Conservation (phyloP, 2,888 invertebrate genomes). For the Agrochola lota region DNA sequence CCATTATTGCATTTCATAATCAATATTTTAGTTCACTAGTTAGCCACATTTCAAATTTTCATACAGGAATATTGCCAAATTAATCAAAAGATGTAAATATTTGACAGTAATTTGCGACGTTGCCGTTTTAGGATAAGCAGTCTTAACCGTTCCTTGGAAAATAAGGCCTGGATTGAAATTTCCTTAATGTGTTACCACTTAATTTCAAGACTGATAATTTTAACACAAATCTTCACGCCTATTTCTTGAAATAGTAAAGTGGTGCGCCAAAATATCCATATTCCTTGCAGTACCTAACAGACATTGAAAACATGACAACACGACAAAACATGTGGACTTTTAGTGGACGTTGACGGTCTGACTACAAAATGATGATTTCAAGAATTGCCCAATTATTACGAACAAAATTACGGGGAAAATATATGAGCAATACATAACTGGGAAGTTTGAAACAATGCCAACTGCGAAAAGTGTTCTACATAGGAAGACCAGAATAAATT, state of each 20-base stretch:
- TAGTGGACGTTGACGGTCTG: neutral
- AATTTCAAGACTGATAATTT: too few relatives aligned
- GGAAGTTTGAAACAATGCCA: conserved; percentile 55
- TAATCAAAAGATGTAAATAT: too few relatives aligned
- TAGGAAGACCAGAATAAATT: conserved; percentile 18
- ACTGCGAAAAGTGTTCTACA: conserved; percentile 48
- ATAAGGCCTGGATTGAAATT: neutral
- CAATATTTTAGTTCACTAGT: too few relatives aligned
- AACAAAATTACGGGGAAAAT: conserved; percentile 50
- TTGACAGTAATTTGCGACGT: too few relatives aligned
- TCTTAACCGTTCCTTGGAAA: neutral
- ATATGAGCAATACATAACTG: conserved; percentile 46
- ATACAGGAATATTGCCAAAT: too few relatives aligned
- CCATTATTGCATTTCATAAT: too few relatives aligned
- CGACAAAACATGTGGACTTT: neutral
- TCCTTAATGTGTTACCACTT: too few relatives aligned
- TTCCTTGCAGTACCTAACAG: neutral
- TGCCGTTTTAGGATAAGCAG: too few relatives aligned
- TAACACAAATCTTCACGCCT: neutral
- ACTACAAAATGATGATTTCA: conserved; percentile 13
- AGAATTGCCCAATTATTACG: conserved; percentile 44
- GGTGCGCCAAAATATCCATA: neutral
- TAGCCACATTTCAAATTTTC: too few relatives aligned
- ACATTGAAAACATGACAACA: too few relatives aligned
- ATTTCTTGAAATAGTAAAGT: neutral